phyloP scores from a whole-genome alignment of 2,888 invertebrate genomes.

The Nematopogon swammerdamellus region DNA sequence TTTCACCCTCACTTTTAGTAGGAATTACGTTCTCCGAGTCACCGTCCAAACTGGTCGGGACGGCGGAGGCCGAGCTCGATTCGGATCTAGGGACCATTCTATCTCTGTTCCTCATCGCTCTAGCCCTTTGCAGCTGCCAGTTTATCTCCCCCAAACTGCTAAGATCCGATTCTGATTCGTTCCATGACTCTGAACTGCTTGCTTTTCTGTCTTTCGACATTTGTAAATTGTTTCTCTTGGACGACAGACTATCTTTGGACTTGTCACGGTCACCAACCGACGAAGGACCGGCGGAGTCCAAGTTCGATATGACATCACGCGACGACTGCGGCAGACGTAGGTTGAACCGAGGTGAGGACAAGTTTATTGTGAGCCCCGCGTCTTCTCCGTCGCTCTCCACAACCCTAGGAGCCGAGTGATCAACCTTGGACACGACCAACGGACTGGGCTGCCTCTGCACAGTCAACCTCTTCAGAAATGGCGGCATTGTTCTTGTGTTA shows the following conservation, averaged over 20 bases:
- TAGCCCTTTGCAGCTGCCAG: slow-evolving; percentile 21
- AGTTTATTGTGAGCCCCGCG: slow-evolving; percentile 34
- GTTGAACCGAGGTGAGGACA: slow-evolving; percentile 42
- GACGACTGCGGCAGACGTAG: slow-evolving; percentile 36
- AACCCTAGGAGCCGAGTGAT: slow-evolving; percentile 12
- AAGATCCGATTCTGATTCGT: slow-evolving; percentile 40
- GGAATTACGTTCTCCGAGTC: slow-evolving; percentile 17
- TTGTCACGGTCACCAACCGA: neutral
- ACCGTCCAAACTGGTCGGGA: slow-evolving; percentile 25
- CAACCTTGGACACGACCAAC: slow-evolving; percentile 18
- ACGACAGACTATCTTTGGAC: neutral
- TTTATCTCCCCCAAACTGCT: slow-evolving; percentile 44
- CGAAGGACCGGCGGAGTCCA: slow-evolving; percentile 17
- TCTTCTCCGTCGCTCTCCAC: slow-evolving; percentile 22
- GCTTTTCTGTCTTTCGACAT: slow-evolving; percentile 13
- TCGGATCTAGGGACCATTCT: slow-evolving; percentile 17
- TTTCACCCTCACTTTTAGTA: slow-evolving; percentile 29
- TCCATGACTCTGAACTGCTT: slow-evolving; percentile 34
- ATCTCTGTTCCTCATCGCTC: slow-evolving; percentile 18
- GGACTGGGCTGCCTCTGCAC: slow-evolving; percentile 41
- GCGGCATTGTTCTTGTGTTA: slow-evolving; percentile 44
- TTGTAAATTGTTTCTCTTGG: slow-evolving; percentile 6
- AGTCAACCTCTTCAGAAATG: slow-evolving; percentile 23
- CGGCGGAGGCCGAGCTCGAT: slow-evolving; percentile 25
- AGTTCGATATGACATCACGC: slow-evolving; percentile 30